Evolutionary conservation across 2,113 vertebrate species (phyloP).

Genomic region (Melanostigma gelatinosum): DNA sequence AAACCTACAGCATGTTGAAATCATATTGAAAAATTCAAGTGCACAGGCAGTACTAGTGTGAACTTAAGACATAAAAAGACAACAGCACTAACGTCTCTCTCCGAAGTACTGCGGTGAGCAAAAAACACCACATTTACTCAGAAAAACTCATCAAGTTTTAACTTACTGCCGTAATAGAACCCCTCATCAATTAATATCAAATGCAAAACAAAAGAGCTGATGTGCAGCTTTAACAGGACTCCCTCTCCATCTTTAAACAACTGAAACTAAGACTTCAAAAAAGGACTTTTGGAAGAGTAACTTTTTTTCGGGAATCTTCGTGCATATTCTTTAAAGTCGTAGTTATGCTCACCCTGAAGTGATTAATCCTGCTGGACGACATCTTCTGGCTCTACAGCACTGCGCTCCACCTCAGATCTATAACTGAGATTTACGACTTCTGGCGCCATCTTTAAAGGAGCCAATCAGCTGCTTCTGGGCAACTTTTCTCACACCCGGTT

Average conservation of each 20-base stretch:
- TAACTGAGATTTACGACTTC: neutral
- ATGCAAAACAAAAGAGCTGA: neutral
- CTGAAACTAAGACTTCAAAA: neutral
- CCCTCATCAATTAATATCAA: neutral
- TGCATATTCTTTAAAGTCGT: neutral
- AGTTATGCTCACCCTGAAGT: neutral
- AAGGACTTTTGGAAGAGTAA: neutral
- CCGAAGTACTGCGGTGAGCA: no score
- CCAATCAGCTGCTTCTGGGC: neutral
- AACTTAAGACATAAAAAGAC: no score
- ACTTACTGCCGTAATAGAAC: no score
- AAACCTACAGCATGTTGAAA: neutral
- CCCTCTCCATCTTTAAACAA: neutral
- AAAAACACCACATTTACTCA: no score
- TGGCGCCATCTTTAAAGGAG: neutral
- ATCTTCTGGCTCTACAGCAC: constrained; percentile 4
- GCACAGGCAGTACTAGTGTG: no score
- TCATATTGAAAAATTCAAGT: neutral
- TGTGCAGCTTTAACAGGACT: neutral
- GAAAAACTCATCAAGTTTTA: no score
- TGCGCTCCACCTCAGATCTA: neutral
- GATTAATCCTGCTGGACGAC: constrained; percentile 22
- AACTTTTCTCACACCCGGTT: neutral
- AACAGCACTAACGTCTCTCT: no score
- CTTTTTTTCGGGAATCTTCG: neutral